Percentiles rank a stretch among this genome's conserved stretches.
These are phyloP conservation scores for Dryobates pubescens DNA, from an alignment of 2,797 vertebrate genomes.

Conservation along the genomic window DNA sequence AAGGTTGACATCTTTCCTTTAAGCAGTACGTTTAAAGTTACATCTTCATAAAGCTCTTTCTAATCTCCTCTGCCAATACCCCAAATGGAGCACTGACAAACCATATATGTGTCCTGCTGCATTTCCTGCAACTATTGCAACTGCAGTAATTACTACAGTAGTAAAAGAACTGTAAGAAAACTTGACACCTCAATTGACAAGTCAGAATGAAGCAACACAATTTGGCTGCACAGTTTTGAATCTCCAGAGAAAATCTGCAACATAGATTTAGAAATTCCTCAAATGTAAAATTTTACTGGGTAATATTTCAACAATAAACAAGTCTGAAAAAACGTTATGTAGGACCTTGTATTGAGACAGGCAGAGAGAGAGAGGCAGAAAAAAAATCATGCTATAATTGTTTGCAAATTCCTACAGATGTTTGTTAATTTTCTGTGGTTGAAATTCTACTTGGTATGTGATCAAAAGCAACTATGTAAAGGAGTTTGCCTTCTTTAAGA, in stretches of 20 bases:
- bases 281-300: not conserved
- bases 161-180: not conserved
- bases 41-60: not conserved
- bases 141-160: not conserved
- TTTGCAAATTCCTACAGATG: slow-evolving; percentile 35
- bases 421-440: slow-evolving; percentile 46
- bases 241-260: not conserved
- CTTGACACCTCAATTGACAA: not conserved
- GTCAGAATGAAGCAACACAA: not conserved
- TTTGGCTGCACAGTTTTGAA: not conserved
- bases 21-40: not conserved
- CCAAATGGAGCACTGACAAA: not conserved
- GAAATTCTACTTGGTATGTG: slow-evolving; percentile 30
- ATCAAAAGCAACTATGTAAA: slow-evolving; percentile 45
- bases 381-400: not conserved
- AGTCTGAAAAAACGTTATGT: not conserved
- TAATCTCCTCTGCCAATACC: not conserved
- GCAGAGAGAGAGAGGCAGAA: not conserved
- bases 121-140: not conserved
- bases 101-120: not conserved
- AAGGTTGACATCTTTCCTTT: not conserved
- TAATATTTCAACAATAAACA: slow-evolving; percentile 11
- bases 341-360: not conserved
- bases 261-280: not conserved
- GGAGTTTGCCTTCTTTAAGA: slow-evolving; percentile 32